These are phyloP conservation scores for Aurelia aurita complex sp. Pacific DNA, from an alignment of 30 jellyfish, hydroid and myxozoan species.

Conservation along the genomic window DNA sequence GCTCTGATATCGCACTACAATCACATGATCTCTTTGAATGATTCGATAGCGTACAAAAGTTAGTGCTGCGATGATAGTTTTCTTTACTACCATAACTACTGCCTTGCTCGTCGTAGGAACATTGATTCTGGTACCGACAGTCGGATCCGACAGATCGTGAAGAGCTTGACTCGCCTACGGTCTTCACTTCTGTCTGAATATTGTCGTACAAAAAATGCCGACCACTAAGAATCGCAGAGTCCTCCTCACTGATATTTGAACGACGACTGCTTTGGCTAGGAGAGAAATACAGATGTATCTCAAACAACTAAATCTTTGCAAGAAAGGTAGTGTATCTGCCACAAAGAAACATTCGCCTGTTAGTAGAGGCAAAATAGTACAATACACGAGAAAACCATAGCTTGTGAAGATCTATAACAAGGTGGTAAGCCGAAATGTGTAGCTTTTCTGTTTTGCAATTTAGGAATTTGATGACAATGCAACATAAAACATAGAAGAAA, in stretches of 20 bases:
- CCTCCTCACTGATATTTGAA: not conserved
- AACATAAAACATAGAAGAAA: too few relatives aligned
- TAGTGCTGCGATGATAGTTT: not conserved
- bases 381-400: too few relatives aligned
- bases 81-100: not conserved
- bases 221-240: not conserved
- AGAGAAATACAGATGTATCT: not conserved
- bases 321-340: too few relatives aligned
- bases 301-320: not conserved
- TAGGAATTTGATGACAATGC: too few relatives aligned
- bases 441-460: too few relatives aligned
- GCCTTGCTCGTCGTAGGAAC: not conserved
- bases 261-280: not conserved
- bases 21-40: not conserved
- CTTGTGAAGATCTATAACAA: too few relatives aligned
- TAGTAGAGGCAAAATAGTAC: too few relatives aligned
- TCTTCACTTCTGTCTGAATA: not conserved
- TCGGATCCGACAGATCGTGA: constrained; percentile 26
- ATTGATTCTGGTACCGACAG: constrained; percentile 16
- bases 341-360: too few relatives aligned
- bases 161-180: constrained; percentile 20
- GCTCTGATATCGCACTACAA: not conserved
- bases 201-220: not conserved
- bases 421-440: too few relatives aligned
- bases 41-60: not conserved